Conservation (phyloP, 2,797 vertebrate genomes). For the Artibeus jamaicensis region DNA sequence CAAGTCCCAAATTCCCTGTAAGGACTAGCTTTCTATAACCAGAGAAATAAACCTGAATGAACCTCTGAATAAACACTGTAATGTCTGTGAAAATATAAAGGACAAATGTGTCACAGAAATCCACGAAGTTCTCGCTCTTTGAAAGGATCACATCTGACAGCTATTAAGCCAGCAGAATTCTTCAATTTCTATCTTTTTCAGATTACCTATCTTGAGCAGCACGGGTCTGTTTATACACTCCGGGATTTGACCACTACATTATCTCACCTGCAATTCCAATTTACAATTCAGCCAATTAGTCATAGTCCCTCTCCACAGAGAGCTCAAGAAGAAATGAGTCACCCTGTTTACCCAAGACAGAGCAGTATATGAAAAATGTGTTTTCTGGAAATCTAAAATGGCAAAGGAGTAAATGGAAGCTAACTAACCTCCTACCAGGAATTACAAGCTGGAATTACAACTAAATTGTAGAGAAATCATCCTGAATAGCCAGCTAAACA, state of each 20-base stretch:
- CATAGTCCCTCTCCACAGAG: background rate
- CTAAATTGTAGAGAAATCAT: background rate
- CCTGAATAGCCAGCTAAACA: background rate
- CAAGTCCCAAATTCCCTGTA: background rate
- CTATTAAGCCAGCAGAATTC: background rate
- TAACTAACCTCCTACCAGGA: background rate
- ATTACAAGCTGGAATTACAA: background rate
- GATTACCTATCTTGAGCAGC: background rate
- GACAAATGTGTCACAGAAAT: background rate
- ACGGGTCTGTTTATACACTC: background rate
- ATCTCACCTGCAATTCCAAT: background rate
- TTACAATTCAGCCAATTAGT: background rate
- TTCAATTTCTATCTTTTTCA: too few relatives aligned
- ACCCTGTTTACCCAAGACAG: background rate
- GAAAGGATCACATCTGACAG: background rate
- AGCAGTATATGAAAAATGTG: background rate
- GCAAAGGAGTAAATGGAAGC: background rate
- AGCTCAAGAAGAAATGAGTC: background rate
- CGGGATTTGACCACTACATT: background rate
- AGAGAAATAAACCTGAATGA: background rate
- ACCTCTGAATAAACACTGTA: background rate
- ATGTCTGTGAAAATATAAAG: background rate
- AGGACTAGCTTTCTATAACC: background rate
- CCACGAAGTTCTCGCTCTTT: background rate
- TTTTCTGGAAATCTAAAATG: background rate